phyloP scores from a whole-genome alignment of 1,140 invertebrate species.

The Drosophila repleta region DNA sequence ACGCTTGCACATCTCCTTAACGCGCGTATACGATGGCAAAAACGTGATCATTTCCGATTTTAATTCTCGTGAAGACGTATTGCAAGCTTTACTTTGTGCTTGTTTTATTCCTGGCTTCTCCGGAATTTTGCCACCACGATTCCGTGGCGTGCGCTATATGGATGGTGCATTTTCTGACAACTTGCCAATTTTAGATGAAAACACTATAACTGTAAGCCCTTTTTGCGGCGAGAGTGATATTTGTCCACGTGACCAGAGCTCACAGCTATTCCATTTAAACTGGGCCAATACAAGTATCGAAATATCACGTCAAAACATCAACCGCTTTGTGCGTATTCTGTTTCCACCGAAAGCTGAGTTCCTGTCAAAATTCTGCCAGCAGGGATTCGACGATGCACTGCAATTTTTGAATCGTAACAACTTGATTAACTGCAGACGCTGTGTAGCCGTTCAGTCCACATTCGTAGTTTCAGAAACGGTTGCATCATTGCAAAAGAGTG shows the following conservation, averaged over 20 bases:
- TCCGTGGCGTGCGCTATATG: slow-evolving; percentile 96
- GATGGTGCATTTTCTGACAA: slow-evolving; percentile 99
- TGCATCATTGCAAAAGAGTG: slow-evolving; percentile 87
- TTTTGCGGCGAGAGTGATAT: slow-evolving; percentile 99
- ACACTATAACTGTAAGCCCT: slow-evolving; percentile 98
- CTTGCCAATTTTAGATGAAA: slow-evolving; percentile 95
- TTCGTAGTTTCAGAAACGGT: slow-evolving; percentile 89
- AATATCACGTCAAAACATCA: slow-evolving; percentile 95
- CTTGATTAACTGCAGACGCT: slow-evolving; percentile 93
- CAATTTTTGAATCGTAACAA: slow-evolving; percentile 96
- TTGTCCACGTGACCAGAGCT: slow-evolving; percentile 95
- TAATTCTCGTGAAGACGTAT: slow-evolving; percentile 94
- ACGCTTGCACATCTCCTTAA: slow-evolving; percentile 96
- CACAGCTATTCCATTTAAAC: slow-evolving; percentile 95
- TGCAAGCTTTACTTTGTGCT: slow-evolving; percentile 96
- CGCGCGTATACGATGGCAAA: slow-evolving; percentile 96
- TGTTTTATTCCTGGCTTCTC: slow-evolving; percentile 98
- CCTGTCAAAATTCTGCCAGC: slow-evolving; percentile 97
- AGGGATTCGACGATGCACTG: slow-evolving; percentile 98
- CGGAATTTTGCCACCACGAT: slow-evolving; percentile 94
- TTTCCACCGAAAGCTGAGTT: slow-evolving; percentile 98
- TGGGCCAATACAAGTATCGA: slow-evolving; percentile 98
- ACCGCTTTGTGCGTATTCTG: slow-evolving; percentile 94
- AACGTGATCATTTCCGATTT: slow-evolving; percentile 98
- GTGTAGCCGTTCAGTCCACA: slow-evolving; percentile 92